Evolutionary conservation across 2,888 invertebrate genomes (phyloP).

Genomic region (Mayetiola destructor): DNA sequence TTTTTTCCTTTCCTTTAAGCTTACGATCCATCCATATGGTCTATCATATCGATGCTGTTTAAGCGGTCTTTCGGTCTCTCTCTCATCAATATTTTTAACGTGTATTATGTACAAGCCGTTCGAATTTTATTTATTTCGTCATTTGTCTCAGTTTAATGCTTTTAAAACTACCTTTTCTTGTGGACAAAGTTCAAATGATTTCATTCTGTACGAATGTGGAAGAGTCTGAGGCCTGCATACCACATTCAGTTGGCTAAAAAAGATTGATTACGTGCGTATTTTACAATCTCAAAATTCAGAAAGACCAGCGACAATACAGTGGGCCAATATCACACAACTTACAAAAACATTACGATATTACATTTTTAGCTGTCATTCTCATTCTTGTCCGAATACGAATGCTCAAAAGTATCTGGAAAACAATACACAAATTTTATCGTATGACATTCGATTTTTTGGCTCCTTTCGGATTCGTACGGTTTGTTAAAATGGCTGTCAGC

Average conservation of each 20-base stretch:
- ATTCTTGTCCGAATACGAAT: too few species aligned
- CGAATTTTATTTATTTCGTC: slow-evolving; percentile 1
- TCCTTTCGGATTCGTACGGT: too few species aligned
- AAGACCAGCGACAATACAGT: neutral
- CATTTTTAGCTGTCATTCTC: too few species aligned
- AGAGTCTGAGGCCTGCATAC: too few species aligned
- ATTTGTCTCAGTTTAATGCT: neutral
- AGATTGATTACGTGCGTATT: slow-evolving; percentile 12
- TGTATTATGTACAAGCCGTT: neutral
- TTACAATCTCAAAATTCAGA: slow-evolving; percentile 1
- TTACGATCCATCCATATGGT: neutral
- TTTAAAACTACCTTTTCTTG: neutral
- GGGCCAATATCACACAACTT: neutral
- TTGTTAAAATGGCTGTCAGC: too few species aligned
- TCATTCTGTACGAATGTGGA: slow-evolving; percentile 1
- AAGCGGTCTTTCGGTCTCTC: neutral
- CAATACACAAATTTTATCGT: too few species aligned
- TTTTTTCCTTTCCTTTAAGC: slow-evolving; percentile 1
- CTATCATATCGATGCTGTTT: neutral
- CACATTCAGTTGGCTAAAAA: neutral
- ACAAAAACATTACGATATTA: too few species aligned
- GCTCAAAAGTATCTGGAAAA: too few species aligned
- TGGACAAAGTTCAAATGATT: too few species aligned
- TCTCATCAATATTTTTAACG: too few species aligned
- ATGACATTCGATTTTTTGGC: too few species aligned